Percentiles rank a stretch among this genome's conserved stretches.
Conservation (phyloP, 1,140 invertebrate species). For the Riptortus pedestris region DNA sequence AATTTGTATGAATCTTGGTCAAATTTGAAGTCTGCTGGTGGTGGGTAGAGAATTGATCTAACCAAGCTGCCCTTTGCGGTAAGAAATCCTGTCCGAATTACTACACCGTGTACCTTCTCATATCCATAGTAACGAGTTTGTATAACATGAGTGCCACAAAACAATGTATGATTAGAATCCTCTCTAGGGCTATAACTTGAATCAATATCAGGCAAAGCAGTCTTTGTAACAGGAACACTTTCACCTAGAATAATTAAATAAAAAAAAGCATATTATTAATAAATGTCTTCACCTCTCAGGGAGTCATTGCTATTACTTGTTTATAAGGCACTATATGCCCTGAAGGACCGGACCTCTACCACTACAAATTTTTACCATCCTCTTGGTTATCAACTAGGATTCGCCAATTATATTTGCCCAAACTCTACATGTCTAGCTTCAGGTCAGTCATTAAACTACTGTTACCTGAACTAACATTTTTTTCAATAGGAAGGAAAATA, state of each 20-base stretch:
- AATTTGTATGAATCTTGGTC: slow-evolving; percentile 87
- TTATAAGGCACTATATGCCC: too few species aligned
- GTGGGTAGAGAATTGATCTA: slow-evolving; percentile 87
- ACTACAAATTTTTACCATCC: too few species aligned
- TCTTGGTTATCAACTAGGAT: too few species aligned
- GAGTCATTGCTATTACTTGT: not conserved
- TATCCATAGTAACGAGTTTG: slow-evolving; percentile 61
- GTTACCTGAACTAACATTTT: too few species aligned
- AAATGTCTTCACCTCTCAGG: too few species aligned
- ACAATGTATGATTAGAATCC: slow-evolving; percentile 74
- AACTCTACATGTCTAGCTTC: too few species aligned
- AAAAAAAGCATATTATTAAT: too few species aligned
- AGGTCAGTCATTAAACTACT: too few species aligned
- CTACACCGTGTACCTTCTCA: slow-evolving; percentile 52
- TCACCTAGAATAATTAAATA: slow-evolving; percentile 34
- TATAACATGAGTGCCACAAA: slow-evolving; percentile 40
- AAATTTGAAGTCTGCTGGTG: slow-evolving; percentile 90
- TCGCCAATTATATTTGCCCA: too few species aligned
- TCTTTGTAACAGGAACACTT: slow-evolving; percentile 84
- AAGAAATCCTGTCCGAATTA: slow-evolving; percentile 70
- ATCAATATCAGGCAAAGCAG: slow-evolving; percentile 60
- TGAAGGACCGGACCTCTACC: too few species aligned
- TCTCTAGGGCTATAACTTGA: slow-evolving; percentile 62
- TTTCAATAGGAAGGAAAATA: too few species aligned
- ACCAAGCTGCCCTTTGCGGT: slow-evolving; percentile 85